Base-by-base conservation (phyloP, 2,797 vertebrate genomes). In the Australoheros facetus region DNA sequence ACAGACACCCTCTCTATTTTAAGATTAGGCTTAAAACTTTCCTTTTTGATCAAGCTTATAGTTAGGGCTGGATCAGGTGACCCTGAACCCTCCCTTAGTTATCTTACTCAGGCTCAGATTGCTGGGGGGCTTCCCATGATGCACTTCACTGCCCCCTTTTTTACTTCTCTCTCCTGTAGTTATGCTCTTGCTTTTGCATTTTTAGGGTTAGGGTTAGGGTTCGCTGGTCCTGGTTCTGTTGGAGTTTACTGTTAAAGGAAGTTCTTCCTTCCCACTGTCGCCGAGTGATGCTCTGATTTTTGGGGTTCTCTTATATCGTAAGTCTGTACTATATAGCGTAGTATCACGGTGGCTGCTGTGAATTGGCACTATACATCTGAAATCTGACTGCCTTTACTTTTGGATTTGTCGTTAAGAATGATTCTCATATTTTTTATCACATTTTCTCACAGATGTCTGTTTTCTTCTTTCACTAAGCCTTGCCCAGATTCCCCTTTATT, bases 311-410 rank as follows among this genome's bases (percentile, higher is more conserved):
- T 4, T 16, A 45, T 16, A 45, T 45, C 14, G 4, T 16, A 45
- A 14, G 42, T 66, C 62, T 48, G 23, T 66, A 28, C 42, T 28
- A 0, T 66, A 28, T 48, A 0, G 48, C 32, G 6, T 32, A 48
- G 7, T 48, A 4, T 23, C 8, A 2, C 48, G 21, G 39, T 5
- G 21, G 62, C 12, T 66, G 21, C 28, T 26, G 39, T 28, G 42
- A 66, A 4, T 16, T 0, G 0, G 23, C 39, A 4, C 23, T 66
- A 3, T 66, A 19, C 28, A 28, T 6, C 42, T 17, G 55, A 75
- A 60, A 37, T 30, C 11, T 2, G 1, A 48, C 17, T 57, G 2
- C 16, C 12, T 71, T 34, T 59, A 23, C 12, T 60, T n/a, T 37
- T 16, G 2, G 69, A 72, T 71, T 30, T 62, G 42, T 69, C 66